Conservation (phyloP, 2,888 invertebrate species). For the Nephrotoma flavescens region DNA sequence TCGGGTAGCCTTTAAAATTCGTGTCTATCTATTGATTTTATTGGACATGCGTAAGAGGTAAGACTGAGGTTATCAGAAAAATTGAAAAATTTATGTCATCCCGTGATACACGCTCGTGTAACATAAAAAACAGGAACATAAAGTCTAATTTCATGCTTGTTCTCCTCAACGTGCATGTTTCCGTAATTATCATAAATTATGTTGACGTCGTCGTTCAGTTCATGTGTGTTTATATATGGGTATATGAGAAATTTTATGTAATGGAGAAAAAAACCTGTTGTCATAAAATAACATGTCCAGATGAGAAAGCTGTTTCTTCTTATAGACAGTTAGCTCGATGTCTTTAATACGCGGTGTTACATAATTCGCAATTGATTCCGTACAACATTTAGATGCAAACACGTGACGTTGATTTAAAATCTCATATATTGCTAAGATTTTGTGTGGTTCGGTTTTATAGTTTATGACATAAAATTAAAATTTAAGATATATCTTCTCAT, state of each 20-base stretch:
- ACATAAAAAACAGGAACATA: background rate
- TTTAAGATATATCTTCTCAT: background rate
- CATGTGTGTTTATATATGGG: background rate
- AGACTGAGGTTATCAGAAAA: background rate
- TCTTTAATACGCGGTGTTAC: background rate
- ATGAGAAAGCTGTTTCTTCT: background rate
- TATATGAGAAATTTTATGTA: background rate
- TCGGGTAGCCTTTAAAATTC: background rate
- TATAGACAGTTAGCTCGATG: background rate
- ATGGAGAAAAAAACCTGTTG: background rate
- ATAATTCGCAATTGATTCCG: background rate
- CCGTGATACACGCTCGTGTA: background rate
- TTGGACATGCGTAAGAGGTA: background rate
- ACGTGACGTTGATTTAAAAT: background rate
- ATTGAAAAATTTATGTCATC: background rate
- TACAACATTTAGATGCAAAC: background rate
- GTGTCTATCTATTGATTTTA: background rate
- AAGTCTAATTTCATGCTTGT: too few species aligned
- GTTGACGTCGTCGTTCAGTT: background rate
- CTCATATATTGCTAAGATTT: background rate
- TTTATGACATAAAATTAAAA: background rate
- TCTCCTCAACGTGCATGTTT: background rate
- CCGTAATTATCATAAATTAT: background rate
- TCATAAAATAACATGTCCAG: background rate
- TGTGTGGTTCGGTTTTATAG: background rate